Evolutionary conservation across 1,140 invertebrate species (phyloP).

Genomic region (Plodia interpunctella): DNA sequence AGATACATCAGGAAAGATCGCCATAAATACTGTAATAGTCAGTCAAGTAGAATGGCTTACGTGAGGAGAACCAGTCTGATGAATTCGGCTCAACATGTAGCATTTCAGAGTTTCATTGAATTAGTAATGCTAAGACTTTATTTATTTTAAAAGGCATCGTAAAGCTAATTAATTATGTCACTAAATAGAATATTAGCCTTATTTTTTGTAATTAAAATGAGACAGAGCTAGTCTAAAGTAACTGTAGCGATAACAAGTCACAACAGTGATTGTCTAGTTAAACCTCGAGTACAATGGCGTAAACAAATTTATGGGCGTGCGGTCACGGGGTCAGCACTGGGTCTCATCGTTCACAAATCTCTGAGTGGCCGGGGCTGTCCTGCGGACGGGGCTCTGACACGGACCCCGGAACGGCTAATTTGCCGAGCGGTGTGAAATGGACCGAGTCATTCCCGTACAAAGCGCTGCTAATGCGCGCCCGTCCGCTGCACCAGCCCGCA

Average conservation of each 20-base stretch:
- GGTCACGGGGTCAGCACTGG: neutral
- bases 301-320: neutral
- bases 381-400: conserved; percentile 13
- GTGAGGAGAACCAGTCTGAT: too few relatives aligned
- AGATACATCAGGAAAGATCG: too few relatives aligned
- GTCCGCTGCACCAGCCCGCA: conserved; percentile 42
- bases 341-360: neutral
- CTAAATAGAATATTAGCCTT: too few relatives aligned
- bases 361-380: conserved; percentile 6
- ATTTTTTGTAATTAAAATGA: too few relatives aligned
- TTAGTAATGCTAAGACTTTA: too few relatives aligned
- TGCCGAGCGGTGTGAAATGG: conserved; percentile 48
- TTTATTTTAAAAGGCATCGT: too few relatives aligned
- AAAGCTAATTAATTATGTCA: too few relatives aligned
- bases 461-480: conserved; percentile 49
- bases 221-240: neutral
- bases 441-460: conserved; percentile 56
- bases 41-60: too few relatives aligned
- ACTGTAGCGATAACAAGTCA: neutral
- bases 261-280: neutral
- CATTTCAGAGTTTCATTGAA: too few relatives aligned
- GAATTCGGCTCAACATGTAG: too few relatives aligned
- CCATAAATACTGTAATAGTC: too few relatives aligned
- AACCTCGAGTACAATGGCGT: neutral
- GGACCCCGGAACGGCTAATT: conserved; percentile 46